A percentile compares a stretch with the other conserved stretches of the same genome.
These are phyloP conservation scores for Mythimna loreyi DNA, from an alignment of 2,888 invertebrate species.

Conservation along the genomic window DNA sequence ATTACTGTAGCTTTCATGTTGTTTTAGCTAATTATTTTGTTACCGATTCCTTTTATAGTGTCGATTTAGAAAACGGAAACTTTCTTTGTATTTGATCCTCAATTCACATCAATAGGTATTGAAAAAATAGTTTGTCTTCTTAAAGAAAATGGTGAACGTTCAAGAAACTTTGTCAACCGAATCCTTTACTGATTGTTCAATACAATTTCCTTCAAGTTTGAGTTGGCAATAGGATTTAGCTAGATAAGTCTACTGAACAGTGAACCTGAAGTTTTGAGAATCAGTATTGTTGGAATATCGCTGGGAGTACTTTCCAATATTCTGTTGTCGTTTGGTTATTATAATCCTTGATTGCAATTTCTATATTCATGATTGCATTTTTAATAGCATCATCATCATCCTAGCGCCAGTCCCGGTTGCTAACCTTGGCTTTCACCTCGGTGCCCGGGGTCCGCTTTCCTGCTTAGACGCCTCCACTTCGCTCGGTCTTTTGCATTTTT, in stretches of 20 bases:
- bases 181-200: constrained; percentile 54
- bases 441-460: too few relatives aligned
- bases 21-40: background rate
- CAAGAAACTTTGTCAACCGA: constrained; percentile 36
- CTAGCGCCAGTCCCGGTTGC: too few relatives aligned
- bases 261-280: constrained; percentile 13
- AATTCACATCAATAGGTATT: constrained; percentile 14
- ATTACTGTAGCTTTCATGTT: background rate
- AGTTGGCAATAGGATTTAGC: constrained; percentile 30
- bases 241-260: constrained; percentile 36
- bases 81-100: constrained; percentile 8
- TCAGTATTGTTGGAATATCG: background rate
- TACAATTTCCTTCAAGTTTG: constrained; percentile 45
- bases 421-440: too few relatives aligned
- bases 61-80: background rate
- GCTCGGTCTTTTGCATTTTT: too few relatives aligned
- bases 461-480: too few relatives aligned
- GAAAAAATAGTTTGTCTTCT: constrained; percentile 31
- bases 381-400: too few relatives aligned
- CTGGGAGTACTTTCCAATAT: constrained; percentile 7
- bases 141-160: constrained; percentile 25
- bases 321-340: background rate
- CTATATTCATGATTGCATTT: background rate
- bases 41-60: too few relatives aligned
- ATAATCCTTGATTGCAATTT: background rate